Evolutionary conservation across 2,797 vertebrate species (phyloP), one percentile per base, ranked within the genome.

Genomic region (Eutrigla gurnardus): DNA sequence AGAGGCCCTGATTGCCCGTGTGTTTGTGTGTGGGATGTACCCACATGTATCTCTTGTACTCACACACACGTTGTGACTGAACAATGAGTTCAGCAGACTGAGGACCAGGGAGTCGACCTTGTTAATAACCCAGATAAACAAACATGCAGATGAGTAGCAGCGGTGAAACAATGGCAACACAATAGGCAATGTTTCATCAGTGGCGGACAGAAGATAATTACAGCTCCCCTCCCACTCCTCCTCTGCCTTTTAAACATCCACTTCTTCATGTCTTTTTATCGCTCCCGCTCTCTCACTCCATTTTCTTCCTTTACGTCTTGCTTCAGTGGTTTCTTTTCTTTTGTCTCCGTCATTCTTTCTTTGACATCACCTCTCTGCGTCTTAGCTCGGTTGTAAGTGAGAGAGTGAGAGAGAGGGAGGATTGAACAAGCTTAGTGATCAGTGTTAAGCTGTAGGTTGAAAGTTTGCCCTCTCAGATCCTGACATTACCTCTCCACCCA

Each of bases 41-140:
- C 25, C 62, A 71, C 61, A 77, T 60, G 59, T 39, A 60, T 82
- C 78, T 75, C 70, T 81, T 50, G 72, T 81, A 71, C 60, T 84
- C 8, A 9, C 78, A 70, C 85, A 57, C 66, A 65, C 42, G n/a
- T 42, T 82, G 75, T 83, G 80, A 74, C 71, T 77, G 74, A 88
- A 86, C 90, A 91, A 82, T 86, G 76, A 73, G 73, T 85, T 86
- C 73, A 81, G 79, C 81, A 61, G 75, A 75, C 78, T 70, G 77
- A 83, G 80, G 76, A 83, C 75, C 35, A 36, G 59, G 82, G 82
- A 86, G 70, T 18, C 45, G 73, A 89, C 87, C 86, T 86, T 81
- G 76, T 88, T 91, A 85, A 88, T 88, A 89, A 88, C 78, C 81
- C 84, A 87, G 82, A 89, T 86, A 90, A 92, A 92, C 88, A 91